Conservation (phyloP, 2,113 vertebrate genomes). For the Gambusia affinis region DNA sequence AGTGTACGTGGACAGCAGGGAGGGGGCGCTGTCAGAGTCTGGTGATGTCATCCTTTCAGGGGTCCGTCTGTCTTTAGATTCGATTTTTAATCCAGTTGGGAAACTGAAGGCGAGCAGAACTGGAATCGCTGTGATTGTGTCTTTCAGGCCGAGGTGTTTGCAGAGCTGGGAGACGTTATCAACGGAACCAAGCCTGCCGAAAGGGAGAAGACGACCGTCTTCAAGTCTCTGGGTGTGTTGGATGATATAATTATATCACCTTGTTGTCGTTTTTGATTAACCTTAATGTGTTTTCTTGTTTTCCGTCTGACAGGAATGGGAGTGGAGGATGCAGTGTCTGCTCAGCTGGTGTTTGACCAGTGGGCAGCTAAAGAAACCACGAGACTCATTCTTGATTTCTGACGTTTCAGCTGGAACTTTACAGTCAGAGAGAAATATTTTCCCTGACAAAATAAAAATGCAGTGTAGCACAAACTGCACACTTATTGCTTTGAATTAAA, state of each 20-base stretch:
- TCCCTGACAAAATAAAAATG: too few species aligned
- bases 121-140: background rate
- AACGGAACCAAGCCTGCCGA: conserved; percentile 85
- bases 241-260: background rate
- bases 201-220: conserved; percentile 91
- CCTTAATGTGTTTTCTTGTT: background rate
- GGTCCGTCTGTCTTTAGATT: conserved; percentile 71
- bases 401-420: background rate
- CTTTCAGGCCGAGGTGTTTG: conserved; percentile 88
- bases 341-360: conserved; percentile 89
- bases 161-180: conserved; percentile 93
- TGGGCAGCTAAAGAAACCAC: conserved; percentile 78
- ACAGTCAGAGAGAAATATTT: background rate
- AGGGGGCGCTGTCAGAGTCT: conserved; percentile 87
- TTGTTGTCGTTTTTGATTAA: background rate
- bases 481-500: too few species aligned
- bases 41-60: conserved; percentile 92
- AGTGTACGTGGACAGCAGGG: conserved; percentile 90
- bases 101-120: background rate
- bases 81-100: background rate
- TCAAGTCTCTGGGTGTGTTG: conserved; percentile 91
- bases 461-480: too few species aligned
- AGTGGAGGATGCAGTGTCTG: conserved; percentile 90
- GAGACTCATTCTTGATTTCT: background rate
- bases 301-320: conserved; percentile 85